Base-by-base conservation (phyloP, 2,888 invertebrate genomes). In the Candidula unifasciata region DNA sequence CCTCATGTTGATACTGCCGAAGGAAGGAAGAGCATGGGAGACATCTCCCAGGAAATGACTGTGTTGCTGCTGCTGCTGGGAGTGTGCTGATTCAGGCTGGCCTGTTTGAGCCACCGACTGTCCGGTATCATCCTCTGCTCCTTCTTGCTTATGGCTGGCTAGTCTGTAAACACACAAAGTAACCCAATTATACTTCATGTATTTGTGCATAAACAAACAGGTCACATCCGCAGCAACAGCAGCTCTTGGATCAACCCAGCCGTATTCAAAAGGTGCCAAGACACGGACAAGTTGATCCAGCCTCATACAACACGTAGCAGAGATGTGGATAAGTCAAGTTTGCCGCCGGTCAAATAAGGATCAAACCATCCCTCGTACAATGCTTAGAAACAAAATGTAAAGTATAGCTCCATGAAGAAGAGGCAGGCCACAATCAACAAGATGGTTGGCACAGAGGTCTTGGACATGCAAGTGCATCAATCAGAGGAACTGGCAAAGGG, bases 11-110 rank as follows among this genome's bases (percentile, higher is more conserved):
- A 97, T 96, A 88, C 96, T 95, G 87, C 96, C 96, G 94, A 97
- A 96, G 93, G 96, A 95, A 84, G 98, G 96, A 93, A 98, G 95
- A 86, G 97, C 96, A 91, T 95, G 95, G 88, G 95, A 95, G 6
- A 95, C 95, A 94, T 97, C 96, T 77, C 98, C 99, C 83, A 99
- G 95, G 94, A 96, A 98, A 94, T 97, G 96, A 78, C 96, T 95
- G 88, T 95, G 94, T 88, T 95, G 94, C 73, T 91, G 90, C 52
- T 90, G 89, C 52, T 90, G 89, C 13, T 80, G 71, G 44, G 80
- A 80, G 35, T 71, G 73, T 30, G 84, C 76, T 21, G 88, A 88
- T 24, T 90, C 88, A 13, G 89, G n/a, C n/a, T 77, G 82, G 0
- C 85, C 85, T 81, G 88, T 89, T 86, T 91, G 92, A 85, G 90